phyloP scores from a whole-genome alignment of 2,797 vertebrate genomes.

The Crypturellus tataupa region DNA sequence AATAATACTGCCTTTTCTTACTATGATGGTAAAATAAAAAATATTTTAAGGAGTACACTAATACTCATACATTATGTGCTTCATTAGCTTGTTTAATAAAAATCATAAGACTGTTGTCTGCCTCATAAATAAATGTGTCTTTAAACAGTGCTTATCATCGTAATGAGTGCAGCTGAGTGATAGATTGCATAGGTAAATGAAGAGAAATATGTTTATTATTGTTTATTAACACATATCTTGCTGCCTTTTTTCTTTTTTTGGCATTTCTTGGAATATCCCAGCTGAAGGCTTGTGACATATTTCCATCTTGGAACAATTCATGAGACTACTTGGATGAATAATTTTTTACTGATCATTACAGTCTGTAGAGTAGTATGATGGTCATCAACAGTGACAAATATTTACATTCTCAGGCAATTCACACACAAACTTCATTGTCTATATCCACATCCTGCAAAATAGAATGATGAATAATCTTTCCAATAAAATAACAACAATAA shows the following conservation, averaged over 20 bases:
- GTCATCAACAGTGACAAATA: background rate
- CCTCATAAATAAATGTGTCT: conserved; percentile 15
- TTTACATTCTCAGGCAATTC: background rate
- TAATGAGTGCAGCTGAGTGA: background rate
- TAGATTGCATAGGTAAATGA: background rate
- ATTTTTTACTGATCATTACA: background rate
- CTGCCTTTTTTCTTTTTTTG: background rate
- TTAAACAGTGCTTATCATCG: background rate
- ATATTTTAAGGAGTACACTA: background rate
- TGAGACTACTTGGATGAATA: background rate
- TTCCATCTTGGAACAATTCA: background rate
- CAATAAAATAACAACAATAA: background rate
- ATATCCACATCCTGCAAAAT: background rate
- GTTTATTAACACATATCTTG: background rate
- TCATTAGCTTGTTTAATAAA: background rate
- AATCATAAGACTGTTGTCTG: background rate
- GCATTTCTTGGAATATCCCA: background rate
- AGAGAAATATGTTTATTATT: background rate
- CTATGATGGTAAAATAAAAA: background rate
- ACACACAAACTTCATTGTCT: background rate
- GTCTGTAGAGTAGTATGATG: background rate
- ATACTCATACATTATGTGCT: background rate
- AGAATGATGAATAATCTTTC: background rate
- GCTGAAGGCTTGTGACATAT: background rate
- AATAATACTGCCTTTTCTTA: background rate